These are phyloP conservation scores for Barnardius zonarius DNA, from an alignment of 2,113 vertebrate genomes.

Conservation along the genomic window DNA sequence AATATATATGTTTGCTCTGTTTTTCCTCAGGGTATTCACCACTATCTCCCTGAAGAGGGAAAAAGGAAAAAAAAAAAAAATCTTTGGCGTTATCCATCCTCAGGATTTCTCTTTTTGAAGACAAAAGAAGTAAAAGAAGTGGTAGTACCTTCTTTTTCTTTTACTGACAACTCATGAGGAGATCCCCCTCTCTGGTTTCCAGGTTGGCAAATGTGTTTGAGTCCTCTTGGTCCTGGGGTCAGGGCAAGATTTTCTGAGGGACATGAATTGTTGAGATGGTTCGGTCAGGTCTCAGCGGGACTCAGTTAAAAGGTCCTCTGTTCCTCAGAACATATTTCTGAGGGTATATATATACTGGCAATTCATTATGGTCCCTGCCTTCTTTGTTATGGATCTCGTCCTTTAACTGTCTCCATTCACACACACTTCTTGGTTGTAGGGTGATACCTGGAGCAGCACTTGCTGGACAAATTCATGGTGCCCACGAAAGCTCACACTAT, in stretches of 20 bases:
- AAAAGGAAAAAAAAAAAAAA: background rate
- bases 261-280: background rate
- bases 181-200: background rate
- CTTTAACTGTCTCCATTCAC: background rate
- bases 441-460: background rate
- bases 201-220: background rate
- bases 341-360: background rate
- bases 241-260: background rate
- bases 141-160: background rate
- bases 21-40: background rate
- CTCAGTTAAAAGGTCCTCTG: background rate
- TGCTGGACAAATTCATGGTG: background rate
- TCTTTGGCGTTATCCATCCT: background rate
- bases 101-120: background rate
- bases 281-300: background rate
- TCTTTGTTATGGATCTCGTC: rapidly evolving
- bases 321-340: background rate
- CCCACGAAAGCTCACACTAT: background rate
- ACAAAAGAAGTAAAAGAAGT: background rate
- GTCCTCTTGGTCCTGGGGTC: background rate
- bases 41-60: background rate
- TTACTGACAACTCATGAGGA: background rate
- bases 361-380: background rate
- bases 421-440: background rate
- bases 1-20: background rate